A percentile compares a stretch with the other conserved stretches of the same genome.
Evolutionary conservation across 1,140 invertebrate species (phyloP).

Genomic region (Scylla paramamosain): DNA sequence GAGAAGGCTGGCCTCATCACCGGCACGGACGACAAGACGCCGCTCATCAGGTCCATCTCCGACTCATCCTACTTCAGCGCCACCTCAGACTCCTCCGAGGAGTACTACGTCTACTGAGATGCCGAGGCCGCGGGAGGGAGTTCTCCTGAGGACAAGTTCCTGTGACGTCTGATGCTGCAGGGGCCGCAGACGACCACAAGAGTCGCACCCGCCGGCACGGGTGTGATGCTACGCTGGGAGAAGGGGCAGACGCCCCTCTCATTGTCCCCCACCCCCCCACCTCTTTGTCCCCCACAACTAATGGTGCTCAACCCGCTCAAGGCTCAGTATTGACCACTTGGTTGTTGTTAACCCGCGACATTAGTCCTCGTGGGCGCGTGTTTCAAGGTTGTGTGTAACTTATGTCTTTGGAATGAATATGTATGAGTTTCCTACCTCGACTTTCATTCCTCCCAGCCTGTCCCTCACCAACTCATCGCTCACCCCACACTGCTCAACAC

Average conservation of each 20-base stretch:
- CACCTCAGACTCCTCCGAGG: constrained; percentile 52
- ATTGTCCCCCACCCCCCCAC: neutral
- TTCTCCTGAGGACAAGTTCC: neutral
- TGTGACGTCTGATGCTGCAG: neutral
- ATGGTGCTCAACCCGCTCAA: constrained; percentile 18
- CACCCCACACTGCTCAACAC: too few species aligned
- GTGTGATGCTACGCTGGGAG: neutral
- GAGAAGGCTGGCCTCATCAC: constrained; percentile 68
- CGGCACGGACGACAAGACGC: neutral
- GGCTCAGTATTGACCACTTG: neutral
- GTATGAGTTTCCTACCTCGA: neutral
- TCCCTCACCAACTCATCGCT: neutral
- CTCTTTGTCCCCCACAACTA: neutral
- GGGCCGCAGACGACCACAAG: neutral
- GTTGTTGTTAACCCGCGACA: constrained; percentile 10
- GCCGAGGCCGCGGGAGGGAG: neutral
- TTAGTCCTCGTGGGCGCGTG: neutral
- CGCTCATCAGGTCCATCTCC: constrained; percentile 26
- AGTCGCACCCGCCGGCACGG: neutral
- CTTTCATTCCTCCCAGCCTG: neutral
- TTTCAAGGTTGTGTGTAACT: constrained; percentile 54
- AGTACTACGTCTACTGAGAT: constrained; percentile 64
- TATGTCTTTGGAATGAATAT: constrained; percentile 29
- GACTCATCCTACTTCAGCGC: constrained; percentile 68
- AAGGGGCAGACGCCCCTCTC: neutral